Evolutionary conservation across 2,113 vertebrate species (phyloP).

Genomic region (Conger conger): DNA sequence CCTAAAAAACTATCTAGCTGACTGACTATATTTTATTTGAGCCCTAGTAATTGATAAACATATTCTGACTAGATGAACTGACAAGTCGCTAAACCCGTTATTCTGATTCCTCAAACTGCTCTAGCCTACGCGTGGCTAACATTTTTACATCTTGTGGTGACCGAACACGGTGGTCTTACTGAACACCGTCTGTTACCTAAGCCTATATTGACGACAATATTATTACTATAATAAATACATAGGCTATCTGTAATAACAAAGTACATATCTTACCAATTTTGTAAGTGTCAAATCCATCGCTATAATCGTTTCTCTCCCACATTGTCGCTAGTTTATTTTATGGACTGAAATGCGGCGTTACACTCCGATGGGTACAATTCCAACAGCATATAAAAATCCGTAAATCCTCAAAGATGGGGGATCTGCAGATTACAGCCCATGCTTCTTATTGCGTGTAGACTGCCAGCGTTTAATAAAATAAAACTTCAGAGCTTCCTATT

Average conservation of each 20-base stretch:
- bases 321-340: slow-evolving; percentile 39
- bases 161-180: background rate
- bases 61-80: background rate
- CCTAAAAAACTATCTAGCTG: background rate
- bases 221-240: too few relatives aligned
- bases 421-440: slow-evolving; percentile 37
- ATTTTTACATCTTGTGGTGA: background rate
- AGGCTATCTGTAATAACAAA: background rate
- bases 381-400: slow-evolving; percentile 17
- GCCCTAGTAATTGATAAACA: background rate
- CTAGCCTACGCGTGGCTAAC: background rate
- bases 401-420: slow-evolving; percentile 34
- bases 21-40: background rate
- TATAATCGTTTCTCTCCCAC: slow-evolving; percentile 57
- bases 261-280: slow-evolving; percentile 45
- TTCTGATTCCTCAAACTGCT: background rate
- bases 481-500: background rate
- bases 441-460: slow-evolving; percentile 3
- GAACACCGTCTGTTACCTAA: background rate
- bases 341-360: background rate
- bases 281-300: slow-evolving; percentile 49
- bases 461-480: background rate
- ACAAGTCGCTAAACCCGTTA: background rate
- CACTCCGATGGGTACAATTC: slow-evolving; percentile 10
- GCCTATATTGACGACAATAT: background rate